Base-by-base conservation (phyloP, 1,140 invertebrate genomes). In the Eurosta solidaginis region DNA sequence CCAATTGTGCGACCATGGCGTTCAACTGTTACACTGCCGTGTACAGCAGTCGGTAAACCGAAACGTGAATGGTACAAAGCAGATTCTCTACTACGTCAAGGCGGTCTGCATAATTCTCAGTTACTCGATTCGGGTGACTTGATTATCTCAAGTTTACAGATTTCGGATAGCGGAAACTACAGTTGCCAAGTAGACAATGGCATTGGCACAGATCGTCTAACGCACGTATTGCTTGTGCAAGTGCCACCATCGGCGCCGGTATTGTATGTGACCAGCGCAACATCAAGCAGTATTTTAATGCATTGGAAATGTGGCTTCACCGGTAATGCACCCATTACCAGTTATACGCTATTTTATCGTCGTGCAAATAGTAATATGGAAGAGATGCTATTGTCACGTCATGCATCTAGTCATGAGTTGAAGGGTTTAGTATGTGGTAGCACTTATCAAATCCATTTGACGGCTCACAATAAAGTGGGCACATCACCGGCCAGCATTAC, bases 161-260 rank as follows among this genome's bases (percentile, higher is more conserved):
- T 91, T 77, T 87, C 89, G 2, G 94, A 95, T 83, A 89, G 91
- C 9, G 93, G 92, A 7, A 94, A 95, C 86, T 95, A 94, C 81
- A 92, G 93, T 2, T 96, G 94, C 80, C 91, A 91, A 50, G 94
- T 93, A 10, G 91, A 92, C 79, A 95, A 96, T 81, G 89, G 90
- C 7, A 89, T 93, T 50, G 93, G 94, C 3, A 90, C 90, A n/a
- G 92, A 93, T 82, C 88, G 90, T 77, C 84, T 92, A 2, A 89
- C 91, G 2, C 92, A 92, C 79, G 88, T 89, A n/a, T 84, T 93
- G 2, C 87, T 90, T 7, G 91, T 93, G 0, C 92, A 93, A 88
- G 92, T 93, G 36, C 92, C 92, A 5, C 93, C 93, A 0, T 88
- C 88, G 40, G 90, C 93, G 2, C 93, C 93, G 0, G 88, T 92